Evolutionary conservation across 2,888 invertebrate genomes (phyloP).

Genomic region (Chloromyia formosa): DNA sequence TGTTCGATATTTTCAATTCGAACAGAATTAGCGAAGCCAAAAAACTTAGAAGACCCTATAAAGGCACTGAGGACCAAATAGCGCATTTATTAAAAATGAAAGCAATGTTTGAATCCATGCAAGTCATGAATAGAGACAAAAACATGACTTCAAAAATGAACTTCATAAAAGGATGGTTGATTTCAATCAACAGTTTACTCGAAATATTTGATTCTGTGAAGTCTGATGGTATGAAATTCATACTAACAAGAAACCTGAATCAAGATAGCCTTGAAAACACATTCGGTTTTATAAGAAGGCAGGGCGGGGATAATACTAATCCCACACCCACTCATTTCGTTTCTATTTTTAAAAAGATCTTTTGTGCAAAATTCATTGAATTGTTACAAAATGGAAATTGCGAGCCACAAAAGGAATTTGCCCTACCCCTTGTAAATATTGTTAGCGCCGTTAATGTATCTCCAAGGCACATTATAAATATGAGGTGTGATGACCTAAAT

Average conservation of each 20-base stretch:
- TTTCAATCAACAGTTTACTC: background rate
- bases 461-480: background rate
- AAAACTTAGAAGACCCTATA: background rate
- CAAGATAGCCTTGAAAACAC: background rate
- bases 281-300: background rate
- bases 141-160: background rate
- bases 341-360: background rate
- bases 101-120: background rate
- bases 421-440: background rate
- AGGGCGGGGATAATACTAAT: background rate
- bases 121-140: background rate
- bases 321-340: background rate
- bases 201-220: background rate
- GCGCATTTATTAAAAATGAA: background rate
- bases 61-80: background rate
- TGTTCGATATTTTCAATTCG: background rate
- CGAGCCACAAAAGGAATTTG: background rate
- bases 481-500: background rate
- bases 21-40: background rate
- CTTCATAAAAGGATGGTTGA: background rate
- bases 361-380: background rate
- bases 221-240: background rate
- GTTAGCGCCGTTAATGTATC: background rate
- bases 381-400: background rate
- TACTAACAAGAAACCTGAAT: background rate